Evolutionary conservation across 2,797 vertebrate genomes (phyloP).

Genomic region (Spinibarbus caldwelli): DNA sequence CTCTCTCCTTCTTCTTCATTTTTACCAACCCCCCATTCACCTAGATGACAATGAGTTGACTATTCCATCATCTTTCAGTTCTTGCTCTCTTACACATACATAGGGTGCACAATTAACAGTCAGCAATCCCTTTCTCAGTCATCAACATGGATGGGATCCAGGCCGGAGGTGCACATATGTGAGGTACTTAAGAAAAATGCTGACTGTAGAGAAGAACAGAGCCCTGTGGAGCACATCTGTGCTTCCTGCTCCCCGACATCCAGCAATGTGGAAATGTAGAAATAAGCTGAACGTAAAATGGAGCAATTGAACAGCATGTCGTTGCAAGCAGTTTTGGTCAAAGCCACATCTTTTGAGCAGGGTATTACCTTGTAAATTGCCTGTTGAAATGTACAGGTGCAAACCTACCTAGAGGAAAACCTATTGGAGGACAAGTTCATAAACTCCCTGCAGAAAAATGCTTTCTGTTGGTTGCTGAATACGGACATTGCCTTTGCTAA

Average conservation of each 20-base stretch:
- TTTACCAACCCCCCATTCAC: slow-evolving; percentile 28
- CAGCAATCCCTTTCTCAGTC: slow-evolving; percentile 75
- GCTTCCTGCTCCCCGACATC: slow-evolving; percentile 71
- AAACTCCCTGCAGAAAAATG: neutral
- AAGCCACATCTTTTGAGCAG: slow-evolving; percentile 38
- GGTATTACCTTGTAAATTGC: slow-evolving; percentile 46
- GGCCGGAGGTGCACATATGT: slow-evolving; percentile 76
- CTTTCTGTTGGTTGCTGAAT: neutral
- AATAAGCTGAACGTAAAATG: slow-evolving; percentile 32
- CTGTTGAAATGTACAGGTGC: slow-evolving; percentile 23
- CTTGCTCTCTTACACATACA: slow-evolving; percentile 40
- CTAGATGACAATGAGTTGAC: slow-evolving; percentile 18
- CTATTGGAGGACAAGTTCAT: neutral
- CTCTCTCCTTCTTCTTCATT: slow-evolving; percentile 16
- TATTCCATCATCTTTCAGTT: slow-evolving; percentile 3
- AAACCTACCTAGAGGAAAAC: slow-evolving; percentile 20
- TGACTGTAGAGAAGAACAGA: slow-evolving; percentile 74
- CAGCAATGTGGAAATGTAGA: slow-evolving; percentile 48
- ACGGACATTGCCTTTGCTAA: neutral
- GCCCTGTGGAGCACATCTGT: slow-evolving; percentile 81
- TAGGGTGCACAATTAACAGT: slow-evolving; percentile 71
- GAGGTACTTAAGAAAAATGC: slow-evolving; percentile 76
- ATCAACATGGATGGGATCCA: slow-evolving; percentile 74
- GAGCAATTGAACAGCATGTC: slow-evolving; percentile 11
- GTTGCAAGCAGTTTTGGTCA: slow-evolving; percentile 32